phyloP scores from a whole-genome alignment of 2,888 invertebrate species.

The Pinctada fucata region DNA sequence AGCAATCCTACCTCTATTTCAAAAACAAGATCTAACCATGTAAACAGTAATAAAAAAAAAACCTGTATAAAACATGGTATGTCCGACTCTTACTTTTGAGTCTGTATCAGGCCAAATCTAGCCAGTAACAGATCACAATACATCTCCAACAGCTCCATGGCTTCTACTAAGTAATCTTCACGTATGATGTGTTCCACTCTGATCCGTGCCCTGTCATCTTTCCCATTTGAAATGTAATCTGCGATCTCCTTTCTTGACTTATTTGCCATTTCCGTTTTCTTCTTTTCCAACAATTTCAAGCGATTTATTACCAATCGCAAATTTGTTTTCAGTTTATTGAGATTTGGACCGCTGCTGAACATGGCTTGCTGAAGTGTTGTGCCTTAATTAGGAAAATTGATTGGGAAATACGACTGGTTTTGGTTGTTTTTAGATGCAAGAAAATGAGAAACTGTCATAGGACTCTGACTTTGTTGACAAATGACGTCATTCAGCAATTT shows the following conservation, averaged over 20 bases:
- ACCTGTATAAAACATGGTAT: too few species aligned
- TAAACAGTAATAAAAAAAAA: too few species aligned
- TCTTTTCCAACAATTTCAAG: constrained; percentile 95
- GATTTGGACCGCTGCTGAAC: constrained; percentile 90
- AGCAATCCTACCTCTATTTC: too few species aligned
- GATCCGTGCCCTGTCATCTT: constrained; percentile 88
- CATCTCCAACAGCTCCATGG: constrained; percentile 99
- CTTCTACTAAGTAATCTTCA: constrained; percentile 99
- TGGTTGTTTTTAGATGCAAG: neutral
- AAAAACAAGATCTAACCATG: too few species aligned
- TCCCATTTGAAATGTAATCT: constrained; percentile 83
- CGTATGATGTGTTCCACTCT: constrained; percentile 99
- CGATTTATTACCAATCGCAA: constrained; percentile 94
- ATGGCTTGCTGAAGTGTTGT: constrained; percentile 43
- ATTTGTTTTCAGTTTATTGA: constrained; percentile 96
- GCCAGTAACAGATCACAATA: constrained; percentile 98
- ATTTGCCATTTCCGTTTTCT: constrained; percentile 93
- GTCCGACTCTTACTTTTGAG: constrained; percentile 69
- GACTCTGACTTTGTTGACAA: constrained; percentile 23
- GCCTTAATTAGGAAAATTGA: neutral
- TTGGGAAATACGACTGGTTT: neutral
- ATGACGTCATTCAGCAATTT: constrained; percentile 15
- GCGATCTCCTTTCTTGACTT: constrained; percentile 98
- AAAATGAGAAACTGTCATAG: constrained; percentile 14
- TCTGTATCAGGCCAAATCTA: constrained; percentile 92